Conservation (phyloP, 2,113 vertebrate genomes). For the Syngnathoides biaculeatus region DNA sequence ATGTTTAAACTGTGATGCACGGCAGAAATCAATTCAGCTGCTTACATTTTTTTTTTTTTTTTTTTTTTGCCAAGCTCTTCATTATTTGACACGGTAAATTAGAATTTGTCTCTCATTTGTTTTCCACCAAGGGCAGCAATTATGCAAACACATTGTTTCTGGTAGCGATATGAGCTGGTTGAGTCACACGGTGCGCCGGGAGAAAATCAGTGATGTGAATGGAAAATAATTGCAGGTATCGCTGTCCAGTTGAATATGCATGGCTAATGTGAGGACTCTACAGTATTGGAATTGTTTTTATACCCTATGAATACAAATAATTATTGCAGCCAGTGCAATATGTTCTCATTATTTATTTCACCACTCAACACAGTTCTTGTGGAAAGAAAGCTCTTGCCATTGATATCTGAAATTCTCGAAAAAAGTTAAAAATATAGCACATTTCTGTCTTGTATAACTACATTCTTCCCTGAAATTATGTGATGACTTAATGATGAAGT, state of each 20-base stretch:
- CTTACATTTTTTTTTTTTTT: neutral
- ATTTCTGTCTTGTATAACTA: neutral
- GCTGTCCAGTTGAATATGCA: slow-evolving; percentile 12
- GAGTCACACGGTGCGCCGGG: neutral
- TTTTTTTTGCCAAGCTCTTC: neutral
- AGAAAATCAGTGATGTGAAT: neutral
- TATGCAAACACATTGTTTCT: slow-evolving; percentile 11
- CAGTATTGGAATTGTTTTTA: neutral
- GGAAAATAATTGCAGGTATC: slow-evolving; percentile 1
- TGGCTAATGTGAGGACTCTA: neutral
- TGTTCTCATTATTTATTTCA: slow-evolving; percentile 19
- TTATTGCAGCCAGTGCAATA: neutral
- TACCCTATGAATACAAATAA: slow-evolving; percentile 6
- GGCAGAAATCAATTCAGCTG: slow-evolving; percentile 10
- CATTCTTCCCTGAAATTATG: neutral
- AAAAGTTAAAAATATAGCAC: neutral
- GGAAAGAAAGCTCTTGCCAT: neutral
- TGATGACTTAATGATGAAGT: neutral
- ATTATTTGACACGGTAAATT: slow-evolving; percentile 7
- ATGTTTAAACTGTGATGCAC: neutral
- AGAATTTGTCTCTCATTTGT: slow-evolving; percentile 7
- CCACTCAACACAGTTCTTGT: neutral
- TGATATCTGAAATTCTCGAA: neutral
- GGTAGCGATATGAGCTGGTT: neutral
- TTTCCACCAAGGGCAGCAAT: neutral